Conservation (phyloP, 2,113 vertebrate genomes). For the Cyanoramphus novaezelandiae region DNA sequence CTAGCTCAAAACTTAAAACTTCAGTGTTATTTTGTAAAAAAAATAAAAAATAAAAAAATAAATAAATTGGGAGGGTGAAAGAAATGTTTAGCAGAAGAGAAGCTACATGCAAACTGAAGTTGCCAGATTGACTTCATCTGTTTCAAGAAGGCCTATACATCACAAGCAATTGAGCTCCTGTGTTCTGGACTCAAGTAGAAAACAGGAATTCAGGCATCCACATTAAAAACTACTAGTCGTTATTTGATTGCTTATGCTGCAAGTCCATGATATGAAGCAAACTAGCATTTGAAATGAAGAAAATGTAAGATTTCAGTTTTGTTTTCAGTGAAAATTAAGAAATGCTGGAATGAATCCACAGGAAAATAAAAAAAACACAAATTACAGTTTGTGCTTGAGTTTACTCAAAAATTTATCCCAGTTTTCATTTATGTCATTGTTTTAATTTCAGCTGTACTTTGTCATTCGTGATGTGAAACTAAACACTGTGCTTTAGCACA, state of each 20-base stretch:
- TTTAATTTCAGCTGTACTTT: not conserved
- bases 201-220: not conserved
- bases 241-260: not conserved
- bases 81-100: not conserved
- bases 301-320: not conserved
- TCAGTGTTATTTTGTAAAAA: not conserved
- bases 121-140: not conserved
- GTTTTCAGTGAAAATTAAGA: not conserved
- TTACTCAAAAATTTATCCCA: not conserved
- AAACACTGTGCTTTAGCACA: not conserved
- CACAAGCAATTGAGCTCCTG: not conserved
- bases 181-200: not conserved
- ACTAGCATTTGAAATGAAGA: not conserved
- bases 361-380: not conserved
- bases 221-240: not conserved
- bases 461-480: not conserved
- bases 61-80: not conserved
- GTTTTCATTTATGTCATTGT: not conserved
- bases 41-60: not conserved
- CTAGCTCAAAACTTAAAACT: not conserved
- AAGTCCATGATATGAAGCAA: not conserved
- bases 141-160: not conserved
- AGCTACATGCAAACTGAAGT: not conserved
- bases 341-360: not conserved
- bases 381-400: not conserved